Evolutionary conservation across 2,113 vertebrate species (phyloP).

Genomic region (Lepisosteus osseus): DNA sequence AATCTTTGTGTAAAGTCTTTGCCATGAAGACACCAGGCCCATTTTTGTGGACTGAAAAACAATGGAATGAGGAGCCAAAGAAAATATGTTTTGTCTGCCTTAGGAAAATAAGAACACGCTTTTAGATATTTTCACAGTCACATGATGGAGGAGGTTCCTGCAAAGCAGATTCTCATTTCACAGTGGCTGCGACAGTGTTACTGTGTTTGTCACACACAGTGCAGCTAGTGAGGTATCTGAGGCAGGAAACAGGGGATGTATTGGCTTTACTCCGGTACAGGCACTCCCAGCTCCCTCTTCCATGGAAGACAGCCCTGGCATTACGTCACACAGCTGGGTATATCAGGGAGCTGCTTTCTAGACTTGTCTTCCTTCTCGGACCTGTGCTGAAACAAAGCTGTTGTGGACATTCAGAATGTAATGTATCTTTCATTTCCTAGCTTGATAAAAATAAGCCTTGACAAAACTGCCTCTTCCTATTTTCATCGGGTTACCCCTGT

Average conservation of each 20-base stretch:
- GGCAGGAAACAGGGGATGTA: background rate
- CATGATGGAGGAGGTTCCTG: background rate
- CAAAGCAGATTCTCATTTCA: background rate
- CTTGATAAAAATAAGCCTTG: too few species aligned
- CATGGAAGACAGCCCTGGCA: background rate
- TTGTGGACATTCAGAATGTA: background rate
- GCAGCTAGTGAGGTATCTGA: background rate
- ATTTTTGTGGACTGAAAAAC: background rate
- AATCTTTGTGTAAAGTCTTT: background rate
- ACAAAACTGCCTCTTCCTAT: too few species aligned
- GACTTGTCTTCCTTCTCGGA: background rate
- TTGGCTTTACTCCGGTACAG: too few species aligned
- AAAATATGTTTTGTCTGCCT: slow-evolving; percentile 31
- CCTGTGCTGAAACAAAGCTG: background rate
- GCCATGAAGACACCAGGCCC: too few species aligned
- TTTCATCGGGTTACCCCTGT: too few species aligned
- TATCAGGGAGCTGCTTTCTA: slow-evolving; percentile 2
- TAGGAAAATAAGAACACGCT: background rate
- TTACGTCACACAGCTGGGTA: background rate
- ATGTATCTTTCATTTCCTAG: too few species aligned
- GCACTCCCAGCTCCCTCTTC: background rate
- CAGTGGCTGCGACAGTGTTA: background rate
- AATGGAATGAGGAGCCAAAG: slow-evolving; percentile 22
- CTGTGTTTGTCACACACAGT: background rate
- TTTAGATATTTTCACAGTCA: background rate